Base-by-base conservation (phyloP, 1,140 invertebrate genomes). In the Epicauta chinensis region DNA sequence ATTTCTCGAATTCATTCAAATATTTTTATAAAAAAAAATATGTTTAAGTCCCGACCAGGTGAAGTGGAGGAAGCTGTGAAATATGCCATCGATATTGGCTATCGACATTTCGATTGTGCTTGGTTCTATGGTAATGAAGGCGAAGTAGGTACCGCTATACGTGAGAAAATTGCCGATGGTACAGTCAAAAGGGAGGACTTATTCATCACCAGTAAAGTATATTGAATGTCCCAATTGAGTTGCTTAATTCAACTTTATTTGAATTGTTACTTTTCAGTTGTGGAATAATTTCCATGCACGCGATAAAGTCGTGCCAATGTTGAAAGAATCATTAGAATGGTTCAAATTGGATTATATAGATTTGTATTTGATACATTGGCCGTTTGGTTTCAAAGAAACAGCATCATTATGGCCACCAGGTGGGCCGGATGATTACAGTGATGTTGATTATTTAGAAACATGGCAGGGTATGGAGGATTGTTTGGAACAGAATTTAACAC, bases 401-500 rank as follows among this genome's bases (percentile, higher is more conserved):
- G 54, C 58, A 51, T 39, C n/a, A 23, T 23, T 1, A 23, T 1
- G n/a, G n/a, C n/a, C n/a, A n/a, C n/a, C n/a, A n/a, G n/a, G n/a
- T n/a, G n/a, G n/a, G n/a, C n/a, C n/a, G n/a, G n/a, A n/a, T n/a
- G n/a, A n/a, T n/a, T n/a, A n/a, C n/a, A n/a, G n/a, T n/a, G 72
- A 78, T 6, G 74, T 78, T 1, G 91, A 96, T 70, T 94, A 87
- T 61, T 58, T 93, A 9, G 92, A 95, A 59, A 93, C 93, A 0
- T 98, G 93, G 92, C 82, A 80, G 71, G 91, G 79, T 16, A 80
- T 97, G 80, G 93, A 96, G 72, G 75, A 83, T 36, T 78, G 86
- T 36, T 81, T 84, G 2, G 73, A 80, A 16, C 72, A 82, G 46
- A 91, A 90, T 1, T 73, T 91, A 7, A 75, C 80, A 0, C 81